phyloP scores from a whole-genome alignment of 1,140 invertebrate species.

The Drosophila santomea region DNA sequence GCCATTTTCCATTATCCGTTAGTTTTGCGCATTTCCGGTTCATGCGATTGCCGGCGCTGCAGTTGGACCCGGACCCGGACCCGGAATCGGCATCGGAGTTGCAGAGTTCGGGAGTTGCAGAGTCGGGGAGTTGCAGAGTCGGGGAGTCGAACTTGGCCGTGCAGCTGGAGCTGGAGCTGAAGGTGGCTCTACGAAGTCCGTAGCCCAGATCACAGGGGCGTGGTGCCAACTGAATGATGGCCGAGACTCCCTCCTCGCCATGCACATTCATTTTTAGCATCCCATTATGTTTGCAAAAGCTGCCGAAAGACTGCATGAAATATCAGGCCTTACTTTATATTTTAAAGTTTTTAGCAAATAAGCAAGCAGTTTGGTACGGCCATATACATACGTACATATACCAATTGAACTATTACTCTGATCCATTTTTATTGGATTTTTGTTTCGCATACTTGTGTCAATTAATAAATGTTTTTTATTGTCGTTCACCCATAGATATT shows the following conservation, averaged over 20 bases:
- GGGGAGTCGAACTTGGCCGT: not conserved
- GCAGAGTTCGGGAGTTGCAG: not conserved
- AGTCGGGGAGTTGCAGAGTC: not conserved
- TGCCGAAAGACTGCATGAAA: not conserved
- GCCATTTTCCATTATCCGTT: constrained; percentile 80
- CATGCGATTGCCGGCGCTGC: constrained; percentile 57
- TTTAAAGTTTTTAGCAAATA: no score
- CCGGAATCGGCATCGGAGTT: not conserved
- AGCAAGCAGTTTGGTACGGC: no score
- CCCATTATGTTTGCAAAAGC: not conserved
- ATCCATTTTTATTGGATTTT: no score
- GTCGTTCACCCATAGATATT: no score
- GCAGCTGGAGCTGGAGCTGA: not conserved
- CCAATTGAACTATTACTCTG: no score
- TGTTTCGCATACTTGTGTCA: no score
- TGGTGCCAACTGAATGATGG: not conserved
- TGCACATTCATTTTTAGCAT: not conserved
- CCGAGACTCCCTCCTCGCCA: not conserved
- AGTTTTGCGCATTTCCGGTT: constrained; percentile 80
- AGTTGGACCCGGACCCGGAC: constrained; percentile 10
- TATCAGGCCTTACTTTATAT: no score
- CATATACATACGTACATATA: no score
- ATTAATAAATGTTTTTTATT: no score
- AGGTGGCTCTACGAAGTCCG: not conserved
- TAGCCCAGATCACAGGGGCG: not conserved